phyloP scores from a whole-genome alignment of 2,113 vertebrate species.

The Microtus richardsoni region DNA sequence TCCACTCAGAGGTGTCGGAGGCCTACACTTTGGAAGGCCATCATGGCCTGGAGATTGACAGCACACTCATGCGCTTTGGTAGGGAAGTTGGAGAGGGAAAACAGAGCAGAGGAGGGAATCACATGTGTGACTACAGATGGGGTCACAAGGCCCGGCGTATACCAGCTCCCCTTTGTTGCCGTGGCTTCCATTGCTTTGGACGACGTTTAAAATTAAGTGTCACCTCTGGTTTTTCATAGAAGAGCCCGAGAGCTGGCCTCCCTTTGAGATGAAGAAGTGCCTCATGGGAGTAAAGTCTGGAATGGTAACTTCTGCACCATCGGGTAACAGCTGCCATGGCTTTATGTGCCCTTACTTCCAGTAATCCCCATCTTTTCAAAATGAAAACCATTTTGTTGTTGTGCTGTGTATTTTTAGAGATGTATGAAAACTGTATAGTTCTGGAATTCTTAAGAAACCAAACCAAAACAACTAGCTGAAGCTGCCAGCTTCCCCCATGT shows the following conservation, averaged over 20 bases:
- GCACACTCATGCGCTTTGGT: not conserved
- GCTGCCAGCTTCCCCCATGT: not conserved
- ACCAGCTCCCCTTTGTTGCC: not conserved
- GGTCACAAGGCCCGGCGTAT: not conserved
- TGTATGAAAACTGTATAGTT: not conserved
- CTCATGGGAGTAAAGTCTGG: not conserved
- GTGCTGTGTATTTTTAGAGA: not conserved
- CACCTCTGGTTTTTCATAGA: slow-evolving; percentile 9
- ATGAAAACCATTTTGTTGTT: not conserved
- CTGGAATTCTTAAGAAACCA: not conserved
- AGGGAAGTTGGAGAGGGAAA: slow-evolving; percentile 25
- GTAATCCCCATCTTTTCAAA: slow-evolving; percentile 4
- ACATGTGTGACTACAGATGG: not conserved
- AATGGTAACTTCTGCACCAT: not conserved
- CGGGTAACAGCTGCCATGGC: slow-evolving; percentile 27
- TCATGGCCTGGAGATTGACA: slow-evolving; percentile 35
- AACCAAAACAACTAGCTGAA: not conserved
- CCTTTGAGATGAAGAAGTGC: not conserved
- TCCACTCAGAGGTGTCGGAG: not conserved
- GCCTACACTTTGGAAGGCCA: not conserved
- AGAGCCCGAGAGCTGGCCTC: not conserved
- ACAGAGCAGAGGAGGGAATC: slow-evolving; percentile 12
- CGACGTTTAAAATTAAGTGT: not conserved
- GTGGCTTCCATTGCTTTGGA: not conserved
- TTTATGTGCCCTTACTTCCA: not conserved